These are phyloP conservation scores for Burhinus bistriatus DNA, from an alignment of 2,113 vertebrate species.

Conservation along the genomic window DNA sequence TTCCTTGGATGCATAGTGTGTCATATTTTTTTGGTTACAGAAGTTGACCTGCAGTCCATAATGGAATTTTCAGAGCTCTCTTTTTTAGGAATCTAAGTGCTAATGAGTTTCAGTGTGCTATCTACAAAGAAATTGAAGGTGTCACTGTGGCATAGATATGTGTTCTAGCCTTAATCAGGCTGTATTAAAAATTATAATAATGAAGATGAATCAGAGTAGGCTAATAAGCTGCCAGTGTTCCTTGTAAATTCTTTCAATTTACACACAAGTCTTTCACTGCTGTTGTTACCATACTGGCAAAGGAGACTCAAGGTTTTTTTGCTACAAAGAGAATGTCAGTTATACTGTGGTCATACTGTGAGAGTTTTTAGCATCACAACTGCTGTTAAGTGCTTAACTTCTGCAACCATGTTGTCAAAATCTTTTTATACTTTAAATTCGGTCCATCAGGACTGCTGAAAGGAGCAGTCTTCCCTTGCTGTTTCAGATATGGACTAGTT, in stretches of 20 bases:
- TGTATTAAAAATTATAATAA: background rate
- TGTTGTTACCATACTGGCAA: background rate
- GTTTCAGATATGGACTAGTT: background rate
- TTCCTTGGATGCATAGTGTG: background rate
- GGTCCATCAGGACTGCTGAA: background rate
- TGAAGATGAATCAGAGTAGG: background rate
- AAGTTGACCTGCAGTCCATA: background rate
- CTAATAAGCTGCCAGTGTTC: background rate
- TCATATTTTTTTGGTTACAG: background rate
- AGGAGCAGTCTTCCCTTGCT: background rate
- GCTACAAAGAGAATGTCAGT: background rate
- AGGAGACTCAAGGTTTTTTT: background rate
- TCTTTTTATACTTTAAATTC: background rate
- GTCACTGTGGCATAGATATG: background rate
- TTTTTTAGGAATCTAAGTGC: background rate
- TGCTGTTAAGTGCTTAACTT: background rate
- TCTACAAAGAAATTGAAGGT: background rate
- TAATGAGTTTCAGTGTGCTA: background rate
- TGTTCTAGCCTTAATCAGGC: background rate
- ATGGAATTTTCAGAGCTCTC: background rate
- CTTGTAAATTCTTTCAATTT: background rate
- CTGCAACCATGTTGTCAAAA: background rate
- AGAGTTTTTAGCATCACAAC: background rate
- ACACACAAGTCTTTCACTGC: background rate
- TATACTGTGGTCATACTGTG: background rate